phyloP scores from a whole-genome alignment of 2,113 vertebrate species.

The Climacteris rufus region DNA sequence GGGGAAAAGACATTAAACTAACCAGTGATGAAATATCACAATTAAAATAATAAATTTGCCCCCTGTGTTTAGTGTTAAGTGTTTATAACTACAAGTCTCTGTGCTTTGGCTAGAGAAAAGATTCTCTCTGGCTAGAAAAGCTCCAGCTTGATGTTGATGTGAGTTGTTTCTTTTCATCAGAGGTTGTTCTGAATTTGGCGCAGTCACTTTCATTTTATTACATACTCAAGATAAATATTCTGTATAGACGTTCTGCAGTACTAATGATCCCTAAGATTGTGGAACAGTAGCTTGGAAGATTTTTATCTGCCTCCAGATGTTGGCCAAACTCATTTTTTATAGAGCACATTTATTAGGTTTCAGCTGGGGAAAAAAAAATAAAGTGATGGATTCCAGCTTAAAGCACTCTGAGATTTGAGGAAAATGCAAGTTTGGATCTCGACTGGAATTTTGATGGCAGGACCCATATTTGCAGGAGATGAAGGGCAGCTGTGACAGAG shows the following conservation, averaged over 20 bases:
- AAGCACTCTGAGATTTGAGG: not conserved
- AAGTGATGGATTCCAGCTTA: not conserved
- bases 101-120: not conserved
- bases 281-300: constrained; percentile 45
- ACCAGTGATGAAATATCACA: constrained; percentile 69
- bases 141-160: not conserved
- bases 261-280: constrained; percentile 15
- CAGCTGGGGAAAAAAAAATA: not conserved
- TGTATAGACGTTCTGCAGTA: not conserved
- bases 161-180: constrained; percentile 30
- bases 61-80: constrained; percentile 28
- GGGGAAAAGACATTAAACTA: constrained; percentile 57
- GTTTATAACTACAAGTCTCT: constrained; percentile 45
- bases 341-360: constrained; percentile 15
- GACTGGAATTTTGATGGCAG: not conserved
- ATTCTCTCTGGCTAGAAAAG: not conserved
- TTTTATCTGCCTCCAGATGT: constrained; percentile 59
- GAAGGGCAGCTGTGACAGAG: not conserved
- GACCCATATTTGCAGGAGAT: not conserved
- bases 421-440: not conserved
- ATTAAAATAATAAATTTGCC: constrained; percentile 70
- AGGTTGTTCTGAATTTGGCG: not conserved
- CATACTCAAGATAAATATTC: constrained; percentile 37
- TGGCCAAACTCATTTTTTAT: constrained; percentile 45
- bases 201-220: constrained; percentile 39